Evolutionary conservation across 2,113 vertebrate species (phyloP).

Genomic region (Nannospalax galili): DNA sequence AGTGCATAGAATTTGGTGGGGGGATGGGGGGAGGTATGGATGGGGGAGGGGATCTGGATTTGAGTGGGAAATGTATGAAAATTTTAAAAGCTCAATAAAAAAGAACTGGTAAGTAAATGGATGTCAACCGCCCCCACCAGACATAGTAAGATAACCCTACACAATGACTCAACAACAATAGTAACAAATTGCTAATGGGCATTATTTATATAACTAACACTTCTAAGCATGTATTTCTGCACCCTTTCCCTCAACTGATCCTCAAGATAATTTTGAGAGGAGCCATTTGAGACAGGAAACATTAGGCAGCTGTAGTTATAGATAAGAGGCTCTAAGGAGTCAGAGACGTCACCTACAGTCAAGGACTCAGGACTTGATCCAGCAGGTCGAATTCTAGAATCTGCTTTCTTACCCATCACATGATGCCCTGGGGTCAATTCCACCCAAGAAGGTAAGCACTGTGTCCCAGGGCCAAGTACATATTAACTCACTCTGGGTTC

Average conservation of each 20-base stretch:
- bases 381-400: background rate
- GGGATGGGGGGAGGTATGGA: too few relatives aligned
- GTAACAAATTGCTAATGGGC: background rate
- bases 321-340: background rate
- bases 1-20: too few relatives aligned
- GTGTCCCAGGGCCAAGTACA: background rate
- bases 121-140: background rate
- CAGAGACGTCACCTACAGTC: background rate
- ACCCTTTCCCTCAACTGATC: background rate
- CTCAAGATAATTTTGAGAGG: background rate
- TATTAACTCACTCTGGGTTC: background rate
- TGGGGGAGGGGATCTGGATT: too few relatives aligned
- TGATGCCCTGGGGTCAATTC: background rate
- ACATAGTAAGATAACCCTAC: background rate
- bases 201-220: background rate
- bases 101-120: background rate
- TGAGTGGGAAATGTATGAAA: too few relatives aligned
- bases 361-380: background rate
- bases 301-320: background rate
- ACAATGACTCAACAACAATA: background rate
- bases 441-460: background rate
- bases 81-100: too few relatives aligned
- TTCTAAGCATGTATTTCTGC: background rate
- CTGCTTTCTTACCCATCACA: background rate
- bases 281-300: background rate